Conservation (phyloP, 2,797 vertebrate genomes). For the Brachyalestes nurse region DNA sequence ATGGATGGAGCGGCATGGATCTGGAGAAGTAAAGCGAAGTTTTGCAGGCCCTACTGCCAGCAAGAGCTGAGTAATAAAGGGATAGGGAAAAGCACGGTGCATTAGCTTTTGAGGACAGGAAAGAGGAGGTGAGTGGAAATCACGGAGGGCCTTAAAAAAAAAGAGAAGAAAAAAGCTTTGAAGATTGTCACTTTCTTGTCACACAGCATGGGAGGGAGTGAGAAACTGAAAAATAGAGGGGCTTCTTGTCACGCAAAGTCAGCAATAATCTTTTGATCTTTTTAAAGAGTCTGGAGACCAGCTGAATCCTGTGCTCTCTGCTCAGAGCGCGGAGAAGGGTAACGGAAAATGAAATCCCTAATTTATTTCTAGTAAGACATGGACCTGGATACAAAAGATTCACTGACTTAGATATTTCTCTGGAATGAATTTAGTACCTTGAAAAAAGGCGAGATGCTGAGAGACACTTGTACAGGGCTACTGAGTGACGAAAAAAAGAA, state of each 20-base stretch:
- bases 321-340: background rate
- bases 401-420: background rate
- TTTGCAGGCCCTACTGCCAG: background rate
- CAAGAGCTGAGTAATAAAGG: background rate
- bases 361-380: constrained; percentile 19
- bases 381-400: background rate
- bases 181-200: constrained; percentile 6
- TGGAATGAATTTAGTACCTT: background rate
- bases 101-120: background rate
- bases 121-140: background rate
- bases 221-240: background rate
- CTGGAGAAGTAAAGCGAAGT: background rate
- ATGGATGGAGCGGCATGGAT: background rate
- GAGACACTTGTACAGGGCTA: background rate
- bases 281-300: background rate
- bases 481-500: background rate
- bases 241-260: background rate
- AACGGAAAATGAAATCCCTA: background rate
- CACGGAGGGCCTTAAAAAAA: background rate
- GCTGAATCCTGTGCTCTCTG: background rate
- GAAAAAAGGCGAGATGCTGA: background rate
- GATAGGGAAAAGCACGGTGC: too few relatives aligned
- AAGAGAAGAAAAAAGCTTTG: background rate
- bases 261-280: constrained; percentile 9
- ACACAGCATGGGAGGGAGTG: background rate